These are phyloP conservation scores for Pionites leucogaster DNA, from an alignment of 2,113 vertebrate species.

Conservation along the genomic window DNA sequence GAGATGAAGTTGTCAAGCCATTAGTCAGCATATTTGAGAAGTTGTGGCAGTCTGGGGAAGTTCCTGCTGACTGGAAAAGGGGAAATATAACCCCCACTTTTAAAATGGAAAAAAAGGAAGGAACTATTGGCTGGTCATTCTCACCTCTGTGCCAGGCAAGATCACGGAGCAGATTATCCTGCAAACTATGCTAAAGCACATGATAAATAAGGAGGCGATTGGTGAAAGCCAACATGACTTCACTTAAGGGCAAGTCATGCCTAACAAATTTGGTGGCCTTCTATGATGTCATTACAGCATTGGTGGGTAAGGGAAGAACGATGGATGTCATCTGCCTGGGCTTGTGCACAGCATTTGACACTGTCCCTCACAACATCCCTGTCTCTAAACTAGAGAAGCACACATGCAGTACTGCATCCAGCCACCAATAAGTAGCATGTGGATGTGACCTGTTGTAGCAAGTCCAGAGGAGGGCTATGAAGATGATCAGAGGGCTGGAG, in stretches of 20 bases:
- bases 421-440: neutral
- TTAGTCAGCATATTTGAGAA: neutral
- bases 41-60: neutral
- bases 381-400: neutral
- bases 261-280: neutral
- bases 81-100: neutral
- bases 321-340: neutral
- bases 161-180: neutral
- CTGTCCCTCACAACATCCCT: neutral
- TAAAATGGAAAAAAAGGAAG: neutral
- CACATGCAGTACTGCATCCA: neutral
- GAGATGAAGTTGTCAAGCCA: neutral
- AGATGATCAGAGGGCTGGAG: neutral
- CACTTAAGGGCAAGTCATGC: neutral
- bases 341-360: neutral
- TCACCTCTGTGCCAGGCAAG: neutral
- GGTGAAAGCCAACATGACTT: neutral
- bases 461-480: neutral
- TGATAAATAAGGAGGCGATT: neutral
- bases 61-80: neutral
- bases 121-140: neutral
- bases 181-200: neutral
- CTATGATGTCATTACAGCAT: neutral
- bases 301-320: neutral
- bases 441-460: neutral